Evolutionary conservation across 2,797 vertebrate genomes (phyloP), one percentile per base, ranked within the genome.

Genomic region (Hirundo rustica): DNA sequence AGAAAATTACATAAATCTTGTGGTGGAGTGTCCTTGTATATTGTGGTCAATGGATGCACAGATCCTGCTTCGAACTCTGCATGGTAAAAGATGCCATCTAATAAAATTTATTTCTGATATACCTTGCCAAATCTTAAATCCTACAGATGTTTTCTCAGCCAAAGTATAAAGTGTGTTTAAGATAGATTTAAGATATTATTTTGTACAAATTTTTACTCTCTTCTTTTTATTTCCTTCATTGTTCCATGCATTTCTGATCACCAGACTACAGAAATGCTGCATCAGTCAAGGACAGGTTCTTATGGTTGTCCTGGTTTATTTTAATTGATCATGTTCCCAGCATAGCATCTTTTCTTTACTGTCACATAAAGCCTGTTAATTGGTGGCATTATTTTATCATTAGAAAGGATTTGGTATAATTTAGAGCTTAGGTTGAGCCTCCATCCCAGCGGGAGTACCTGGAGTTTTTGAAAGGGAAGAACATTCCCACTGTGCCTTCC

Each of bases 321-420:
- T 89, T 83, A 89, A 73, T 85, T 91, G 66, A 85, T 64, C 8
- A 13, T 5, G 7, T 58, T 87, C 71, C 60, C 65, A 79, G 36
- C 38, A 66, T 85, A 86, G 18, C 64, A 62, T 51, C 13, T 85
- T 90, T 93, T 44, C 77, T 83, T 78, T 91, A 15, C 22, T 71
- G 32, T 75, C 36, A 2, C 30, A 57, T 66, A 57, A 75, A 71
- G 4, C 38, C 73, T 1, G 0, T 32, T 77, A 74, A 87, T 94
- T 80, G 85, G 32, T 93, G 54, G 9, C 30, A 62, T 68, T 92
- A 47, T 88, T 85, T 90, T 93, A 95, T 86, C 83, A 48, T 57
- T 88, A 85, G 23, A 58, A 86, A 81, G 36, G 89, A 50, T 61
- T 94, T 4, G 8, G 27, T 65, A 54, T 80, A 93, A 95, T 87